These are phyloP conservation scores for Amaurobius ferox DNA, from an alignment of 2,888 invertebrate genomes.

Conservation along the genomic window DNA sequence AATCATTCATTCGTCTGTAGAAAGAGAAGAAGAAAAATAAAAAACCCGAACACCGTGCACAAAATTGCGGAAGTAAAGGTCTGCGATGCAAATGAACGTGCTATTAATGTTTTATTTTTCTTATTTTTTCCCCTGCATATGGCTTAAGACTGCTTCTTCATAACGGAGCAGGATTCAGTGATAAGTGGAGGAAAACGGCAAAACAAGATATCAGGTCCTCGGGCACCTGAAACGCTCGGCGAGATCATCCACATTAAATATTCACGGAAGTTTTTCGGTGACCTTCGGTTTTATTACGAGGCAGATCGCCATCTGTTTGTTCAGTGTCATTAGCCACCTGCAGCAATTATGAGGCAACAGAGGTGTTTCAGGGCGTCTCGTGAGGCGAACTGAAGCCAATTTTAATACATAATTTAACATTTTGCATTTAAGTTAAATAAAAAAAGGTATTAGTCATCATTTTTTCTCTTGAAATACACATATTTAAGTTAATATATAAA, in stretches of 20 bases:
- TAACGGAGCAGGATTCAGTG: constrained; percentile 32
- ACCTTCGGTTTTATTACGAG: constrained; percentile 9
- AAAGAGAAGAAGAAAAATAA: too few relatives aligned
- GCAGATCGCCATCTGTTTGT: constrained; percentile 19
- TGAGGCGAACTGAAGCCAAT: too few relatives aligned
- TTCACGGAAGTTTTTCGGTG: constrained; percentile 21
- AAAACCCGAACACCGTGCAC: not conserved
- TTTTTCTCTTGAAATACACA: too few relatives aligned
- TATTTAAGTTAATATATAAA: too few relatives aligned
- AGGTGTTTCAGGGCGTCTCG: too few relatives aligned
- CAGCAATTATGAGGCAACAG: too few relatives aligned
- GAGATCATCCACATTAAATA: constrained; percentile 19
- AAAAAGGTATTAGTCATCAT: too few relatives aligned
- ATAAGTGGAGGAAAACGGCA: constrained; percentile 17
- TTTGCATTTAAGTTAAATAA: too few relatives aligned
- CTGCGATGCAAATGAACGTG: not conserved
- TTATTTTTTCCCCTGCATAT: not conserved
- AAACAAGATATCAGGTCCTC: not conserved
- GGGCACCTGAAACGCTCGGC: constrained; percentile 10
- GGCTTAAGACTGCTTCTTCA: not conserved
- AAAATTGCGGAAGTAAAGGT: constrained; percentile 41
- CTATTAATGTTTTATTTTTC: not conserved
- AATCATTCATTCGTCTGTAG: too few relatives aligned
- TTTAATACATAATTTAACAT: too few relatives aligned
- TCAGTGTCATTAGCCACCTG: too few relatives aligned